phyloP scores from a whole-genome alignment of 2,888 invertebrate genomes.

The Caradrina kadenii region DNA sequence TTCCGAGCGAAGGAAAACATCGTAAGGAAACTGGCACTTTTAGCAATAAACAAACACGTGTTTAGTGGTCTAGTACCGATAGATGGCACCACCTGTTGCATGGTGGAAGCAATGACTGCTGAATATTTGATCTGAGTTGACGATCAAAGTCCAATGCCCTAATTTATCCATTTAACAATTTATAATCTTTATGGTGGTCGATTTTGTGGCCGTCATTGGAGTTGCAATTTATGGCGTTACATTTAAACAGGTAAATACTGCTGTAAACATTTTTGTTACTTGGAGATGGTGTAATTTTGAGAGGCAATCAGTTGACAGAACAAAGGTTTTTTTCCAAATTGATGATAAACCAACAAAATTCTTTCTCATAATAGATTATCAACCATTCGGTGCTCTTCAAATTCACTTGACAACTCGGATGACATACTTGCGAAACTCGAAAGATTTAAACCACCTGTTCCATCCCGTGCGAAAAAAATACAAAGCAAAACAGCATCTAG shows the following conservation, averaged over 20 bases:
- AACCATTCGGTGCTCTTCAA: neutral
- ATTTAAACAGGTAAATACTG: constrained; percentile 7
- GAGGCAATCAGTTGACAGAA: neutral
- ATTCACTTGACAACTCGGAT: neutral
- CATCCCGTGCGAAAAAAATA: constrained; percentile 13
- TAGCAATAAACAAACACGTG: constrained; percentile 59
- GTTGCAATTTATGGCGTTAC: constrained; percentile 34
- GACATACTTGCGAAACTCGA: neutral
- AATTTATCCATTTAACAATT: constrained; percentile 42
- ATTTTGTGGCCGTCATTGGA: constrained; percentile 16
- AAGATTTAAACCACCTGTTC: constrained; percentile 18
- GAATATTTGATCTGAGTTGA: constrained; percentile 49
- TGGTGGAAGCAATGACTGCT: constrained; percentile 9
- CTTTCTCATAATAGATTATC: neutral
- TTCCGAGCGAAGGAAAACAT: constrained; percentile 62
- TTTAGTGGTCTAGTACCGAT: constrained; percentile 23
- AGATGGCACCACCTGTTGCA: constrained; percentile 40
- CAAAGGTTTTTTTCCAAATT: neutral
- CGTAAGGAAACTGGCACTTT: constrained; percentile 64
- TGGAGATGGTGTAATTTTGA: neutral
- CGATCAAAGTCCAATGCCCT: constrained; percentile 42
- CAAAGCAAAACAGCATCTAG: constrained; percentile 23
- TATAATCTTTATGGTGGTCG: constrained; percentile 21
- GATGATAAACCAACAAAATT: neutral
- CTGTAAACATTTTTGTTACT: neutral